These are phyloP conservation scores for Hemithea aestivaria DNA, from an alignment of 2,888 invertebrate genomes.

Conservation along the genomic window DNA sequence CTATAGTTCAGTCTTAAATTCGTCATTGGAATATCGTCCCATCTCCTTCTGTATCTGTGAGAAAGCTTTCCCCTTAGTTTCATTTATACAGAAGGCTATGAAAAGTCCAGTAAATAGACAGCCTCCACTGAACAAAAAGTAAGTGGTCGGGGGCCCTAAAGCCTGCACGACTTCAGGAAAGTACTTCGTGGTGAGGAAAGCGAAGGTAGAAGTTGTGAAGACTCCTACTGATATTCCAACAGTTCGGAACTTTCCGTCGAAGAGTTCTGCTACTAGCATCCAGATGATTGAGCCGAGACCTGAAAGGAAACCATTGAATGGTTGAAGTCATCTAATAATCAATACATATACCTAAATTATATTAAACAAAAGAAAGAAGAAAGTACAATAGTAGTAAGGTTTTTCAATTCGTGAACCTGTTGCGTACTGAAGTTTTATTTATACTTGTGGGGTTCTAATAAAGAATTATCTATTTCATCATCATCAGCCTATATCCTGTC, in stretches of 20 bases:
- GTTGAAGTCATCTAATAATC: no score
- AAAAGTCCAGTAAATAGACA: constrained; percentile 2
- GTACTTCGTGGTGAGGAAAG: constrained; percentile 7
- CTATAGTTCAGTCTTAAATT: no score
- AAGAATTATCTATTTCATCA: no score
- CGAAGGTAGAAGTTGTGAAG: neutral
- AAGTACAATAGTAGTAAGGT: no score
- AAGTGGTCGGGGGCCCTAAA: constrained; percentile 5
- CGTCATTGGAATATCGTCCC: neutral
- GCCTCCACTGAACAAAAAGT: constrained; percentile 7
- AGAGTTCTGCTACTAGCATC: constrained; percentile 15
- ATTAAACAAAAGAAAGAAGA: no score
- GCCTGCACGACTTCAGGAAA: constrained; percentile 3
- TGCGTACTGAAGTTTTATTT: no score
- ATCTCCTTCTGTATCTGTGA: constrained; percentile 13
- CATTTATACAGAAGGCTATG: constrained; percentile 4
- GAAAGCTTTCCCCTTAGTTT: constrained; percentile 12
- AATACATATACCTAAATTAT: no score
- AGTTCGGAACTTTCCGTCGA: constrained; percentile 9
- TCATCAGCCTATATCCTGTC: no score
- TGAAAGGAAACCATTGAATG: no score
- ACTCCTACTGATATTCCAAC: constrained; percentile 10
- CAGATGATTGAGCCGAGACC: constrained; percentile 10
- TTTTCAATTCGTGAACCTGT: no score
- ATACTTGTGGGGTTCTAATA: no score